Conservation (phyloP, 2,113 vertebrate genomes). For the Prionailurus viverrinus region DNA sequence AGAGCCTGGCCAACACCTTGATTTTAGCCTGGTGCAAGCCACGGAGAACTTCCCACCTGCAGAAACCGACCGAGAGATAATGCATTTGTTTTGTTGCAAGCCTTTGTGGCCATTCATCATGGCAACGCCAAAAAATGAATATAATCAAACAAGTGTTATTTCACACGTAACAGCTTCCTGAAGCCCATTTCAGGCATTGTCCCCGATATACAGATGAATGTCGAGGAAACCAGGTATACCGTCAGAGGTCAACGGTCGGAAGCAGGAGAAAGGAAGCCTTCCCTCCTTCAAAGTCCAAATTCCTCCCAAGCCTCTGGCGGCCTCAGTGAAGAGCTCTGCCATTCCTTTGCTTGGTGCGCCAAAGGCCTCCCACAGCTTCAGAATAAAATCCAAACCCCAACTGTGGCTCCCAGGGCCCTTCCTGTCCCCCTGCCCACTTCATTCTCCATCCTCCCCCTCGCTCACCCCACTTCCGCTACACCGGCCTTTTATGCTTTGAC, state of each 20-base stretch:
- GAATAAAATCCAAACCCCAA: background rate
- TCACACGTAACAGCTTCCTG: background rate
- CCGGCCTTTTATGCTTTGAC: background rate
- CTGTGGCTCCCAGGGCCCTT: background rate
- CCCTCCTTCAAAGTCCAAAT: background rate
- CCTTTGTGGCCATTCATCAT: too few relatives aligned
- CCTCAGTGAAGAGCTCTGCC: background rate
- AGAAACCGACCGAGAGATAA: background rate
- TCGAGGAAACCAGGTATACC: background rate
- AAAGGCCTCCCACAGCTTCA: too few relatives aligned
- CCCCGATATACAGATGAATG: background rate
- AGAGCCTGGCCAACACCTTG: background rate
- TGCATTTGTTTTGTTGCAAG: background rate
- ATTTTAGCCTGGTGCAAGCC: background rate
- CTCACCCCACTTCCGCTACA: background rate
- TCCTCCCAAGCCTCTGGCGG: background rate
- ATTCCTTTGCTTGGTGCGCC: background rate
- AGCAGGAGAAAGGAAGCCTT: background rate
- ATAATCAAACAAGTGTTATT: background rate
- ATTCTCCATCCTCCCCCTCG: background rate
- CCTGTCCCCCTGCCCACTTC: background rate
- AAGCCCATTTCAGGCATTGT: background rate
- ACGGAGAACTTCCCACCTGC: background rate
- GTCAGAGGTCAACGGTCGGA: background rate
- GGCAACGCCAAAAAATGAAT: background rate